A percentile compares a stretch with the other conserved stretches of the same genome.
phyloP scores from a whole-genome alignment of 2,797 vertebrate genomes.

The Psittacula derbiana region DNA sequence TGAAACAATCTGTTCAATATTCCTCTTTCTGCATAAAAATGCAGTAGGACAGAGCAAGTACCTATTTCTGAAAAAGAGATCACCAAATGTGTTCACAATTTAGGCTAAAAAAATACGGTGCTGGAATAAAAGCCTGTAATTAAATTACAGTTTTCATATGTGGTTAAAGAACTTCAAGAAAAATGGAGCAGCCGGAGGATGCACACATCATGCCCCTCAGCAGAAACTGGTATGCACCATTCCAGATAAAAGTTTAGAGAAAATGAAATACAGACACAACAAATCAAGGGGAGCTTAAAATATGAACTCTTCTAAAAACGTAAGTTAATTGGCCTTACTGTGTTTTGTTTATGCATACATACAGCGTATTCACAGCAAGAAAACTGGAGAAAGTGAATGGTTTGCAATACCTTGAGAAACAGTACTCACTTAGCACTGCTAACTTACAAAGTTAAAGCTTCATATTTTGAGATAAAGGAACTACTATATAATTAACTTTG shows the following conservation, averaged over 20 bases:
- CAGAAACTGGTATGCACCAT: not conserved
- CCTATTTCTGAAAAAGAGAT: not conserved
- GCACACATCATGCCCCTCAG: not conserved
- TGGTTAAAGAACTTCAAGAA: not conserved
- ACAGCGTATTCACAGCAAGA: not conserved
- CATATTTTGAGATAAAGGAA: not conserved
- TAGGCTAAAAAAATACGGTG: not conserved
- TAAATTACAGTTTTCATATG: not conserved
- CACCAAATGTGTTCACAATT: not conserved
- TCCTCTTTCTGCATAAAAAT: not conserved
- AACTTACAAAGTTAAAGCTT: not conserved
- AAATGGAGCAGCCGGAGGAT: not conserved
- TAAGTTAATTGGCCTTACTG: not conserved
- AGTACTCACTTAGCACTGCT: not conserved
- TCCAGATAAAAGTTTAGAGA: not conserved
- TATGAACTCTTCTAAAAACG: not conserved
- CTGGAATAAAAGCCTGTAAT: not conserved
- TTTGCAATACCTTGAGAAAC: not conserved
- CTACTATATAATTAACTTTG: not conserved
- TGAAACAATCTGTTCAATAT: not conserved
- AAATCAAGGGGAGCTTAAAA: not conserved
- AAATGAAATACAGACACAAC: not conserved
- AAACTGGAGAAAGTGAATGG: not conserved
- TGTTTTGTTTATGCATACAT: not conserved
- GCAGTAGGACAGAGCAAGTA: not conserved